A percentile compares a stretch with the other conserved stretches of the same genome.
Conservation (phyloP, 2,797 vertebrate species). For the Sitta carolinensis region DNA sequence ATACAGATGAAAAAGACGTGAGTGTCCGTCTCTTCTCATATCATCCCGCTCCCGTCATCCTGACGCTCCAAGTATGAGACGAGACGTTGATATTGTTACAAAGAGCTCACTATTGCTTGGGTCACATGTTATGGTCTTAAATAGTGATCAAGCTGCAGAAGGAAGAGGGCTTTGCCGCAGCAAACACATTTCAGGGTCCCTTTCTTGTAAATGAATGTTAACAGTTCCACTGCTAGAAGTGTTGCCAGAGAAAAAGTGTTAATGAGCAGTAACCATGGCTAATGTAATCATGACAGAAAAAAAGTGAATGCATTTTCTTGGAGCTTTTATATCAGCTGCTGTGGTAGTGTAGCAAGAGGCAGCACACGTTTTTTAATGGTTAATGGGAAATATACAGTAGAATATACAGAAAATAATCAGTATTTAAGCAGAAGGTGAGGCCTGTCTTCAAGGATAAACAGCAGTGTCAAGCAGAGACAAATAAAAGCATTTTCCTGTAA, state of each 20-base stretch:
- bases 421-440: not conserved
- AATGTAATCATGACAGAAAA: not conserved
- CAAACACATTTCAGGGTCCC: not conserved
- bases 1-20: constrained; percentile 99
- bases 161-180: not conserved
- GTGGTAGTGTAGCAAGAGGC: not conserved
- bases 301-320: not conserved
- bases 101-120: accelerated
- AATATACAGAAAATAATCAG: accelerated
- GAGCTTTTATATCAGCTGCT: not conserved
- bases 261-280: too few relatives aligned
- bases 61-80: accelerated
- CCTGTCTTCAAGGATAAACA: not conserved
- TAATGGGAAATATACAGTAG: not conserved
- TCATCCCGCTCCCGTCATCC: accelerated
- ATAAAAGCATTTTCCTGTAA: not conserved
- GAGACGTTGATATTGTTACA: not conserved
- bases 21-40: constrained; percentile 50
- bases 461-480: not conserved
- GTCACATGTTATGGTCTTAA: accelerated
- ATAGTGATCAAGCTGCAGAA: not conserved
- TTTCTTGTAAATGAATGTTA: accelerated
- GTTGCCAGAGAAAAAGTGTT: not conserved
- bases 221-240: accelerated
- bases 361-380: not conserved